These are phyloP conservation scores for Electrophaes corylata DNA, from an alignment of 2,888 invertebrate genomes.

Conservation along the genomic window DNA sequence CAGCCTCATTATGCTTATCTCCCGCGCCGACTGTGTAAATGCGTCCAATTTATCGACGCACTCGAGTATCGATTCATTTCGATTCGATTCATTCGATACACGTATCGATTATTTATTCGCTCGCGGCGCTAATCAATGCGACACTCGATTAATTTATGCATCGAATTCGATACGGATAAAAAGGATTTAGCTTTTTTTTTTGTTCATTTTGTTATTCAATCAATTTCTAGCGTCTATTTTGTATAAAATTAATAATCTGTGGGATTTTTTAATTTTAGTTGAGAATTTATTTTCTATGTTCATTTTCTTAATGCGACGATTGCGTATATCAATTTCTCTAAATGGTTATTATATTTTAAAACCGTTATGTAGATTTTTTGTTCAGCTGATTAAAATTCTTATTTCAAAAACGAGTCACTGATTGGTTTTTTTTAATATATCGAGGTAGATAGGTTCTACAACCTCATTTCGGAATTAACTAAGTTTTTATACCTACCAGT, in stretches of 20 bases:
- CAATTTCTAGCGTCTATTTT: conserved; percentile 17
- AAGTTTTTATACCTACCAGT: no score
- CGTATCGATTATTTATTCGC: conserved; percentile 69
- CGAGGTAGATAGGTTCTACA: no score
- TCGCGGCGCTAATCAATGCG: conserved; percentile 72
- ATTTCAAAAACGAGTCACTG: not conserved
- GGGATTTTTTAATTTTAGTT: conserved; percentile 4
- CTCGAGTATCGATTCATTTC: conserved; percentile 50
- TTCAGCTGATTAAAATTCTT: not conserved
- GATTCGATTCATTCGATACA: conserved; percentile 62
- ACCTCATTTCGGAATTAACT: no score
- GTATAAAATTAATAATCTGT: conserved; percentile 11
- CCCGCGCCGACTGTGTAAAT: conserved; percentile 28
- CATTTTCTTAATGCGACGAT: not conserved
- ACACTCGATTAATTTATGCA: conserved; percentile 67
- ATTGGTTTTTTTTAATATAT: not conserved
- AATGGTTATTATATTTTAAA: not conserved
- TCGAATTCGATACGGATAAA: conserved; percentile 56
- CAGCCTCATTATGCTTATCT: conserved; percentile 25
- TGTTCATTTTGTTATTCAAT: conserved; percentile 23
- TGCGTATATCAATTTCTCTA: not conserved
- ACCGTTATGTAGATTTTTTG: not conserved
- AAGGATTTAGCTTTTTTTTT: conserved; percentile 46
- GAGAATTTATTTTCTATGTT: not conserved
- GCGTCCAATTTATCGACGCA: conserved; percentile 22